phyloP scores from a whole-genome alignment of 2,888 invertebrate genomes.

The Acronicta alni region DNA sequence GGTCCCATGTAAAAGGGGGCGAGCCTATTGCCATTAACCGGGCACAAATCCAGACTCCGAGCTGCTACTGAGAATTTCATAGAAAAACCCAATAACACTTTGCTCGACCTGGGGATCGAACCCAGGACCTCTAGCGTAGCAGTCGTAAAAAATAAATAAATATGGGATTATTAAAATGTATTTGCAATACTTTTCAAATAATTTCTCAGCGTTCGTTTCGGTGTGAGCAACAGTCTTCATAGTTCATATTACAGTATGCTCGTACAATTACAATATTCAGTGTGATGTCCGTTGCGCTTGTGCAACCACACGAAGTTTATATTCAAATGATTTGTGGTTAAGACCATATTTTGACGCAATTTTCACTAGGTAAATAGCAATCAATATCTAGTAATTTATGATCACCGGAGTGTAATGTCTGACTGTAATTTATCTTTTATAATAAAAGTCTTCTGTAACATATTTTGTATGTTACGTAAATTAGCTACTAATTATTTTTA shows the following conservation, averaged over 20 bases:
- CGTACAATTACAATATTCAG: constrained; percentile 58
- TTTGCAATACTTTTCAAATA: too few species aligned
- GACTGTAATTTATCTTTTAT: constrained; percentile 6
- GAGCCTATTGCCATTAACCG: too few species aligned
- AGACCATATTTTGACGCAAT: constrained; percentile 36
- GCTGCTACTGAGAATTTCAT: too few species aligned
- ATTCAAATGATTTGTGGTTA: constrained; percentile 47
- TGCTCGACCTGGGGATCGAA: too few species aligned
- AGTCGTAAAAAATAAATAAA: too few species aligned
- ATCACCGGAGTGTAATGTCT: background rate
- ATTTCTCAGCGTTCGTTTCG: background rate
- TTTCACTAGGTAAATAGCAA: constrained; percentile 12
- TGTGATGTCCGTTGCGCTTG: constrained; percentile 54
- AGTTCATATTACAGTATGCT: constrained; percentile 54
- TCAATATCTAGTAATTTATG: background rate
- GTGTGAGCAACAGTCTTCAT: constrained; percentile 49
- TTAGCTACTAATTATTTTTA: too few species aligned
- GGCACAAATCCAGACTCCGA: too few species aligned
- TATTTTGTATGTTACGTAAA: background rate
- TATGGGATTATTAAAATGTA: too few species aligned
- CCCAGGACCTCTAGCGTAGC: too few species aligned
- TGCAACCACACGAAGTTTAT: constrained; percentile 46
- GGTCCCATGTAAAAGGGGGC: too few species aligned
- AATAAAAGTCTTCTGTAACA: background rate
- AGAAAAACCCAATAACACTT: too few species aligned